These are phyloP conservation scores for Limanda limanda DNA, from an alignment of 2,113 vertebrate species.

Conservation along the genomic window DNA sequence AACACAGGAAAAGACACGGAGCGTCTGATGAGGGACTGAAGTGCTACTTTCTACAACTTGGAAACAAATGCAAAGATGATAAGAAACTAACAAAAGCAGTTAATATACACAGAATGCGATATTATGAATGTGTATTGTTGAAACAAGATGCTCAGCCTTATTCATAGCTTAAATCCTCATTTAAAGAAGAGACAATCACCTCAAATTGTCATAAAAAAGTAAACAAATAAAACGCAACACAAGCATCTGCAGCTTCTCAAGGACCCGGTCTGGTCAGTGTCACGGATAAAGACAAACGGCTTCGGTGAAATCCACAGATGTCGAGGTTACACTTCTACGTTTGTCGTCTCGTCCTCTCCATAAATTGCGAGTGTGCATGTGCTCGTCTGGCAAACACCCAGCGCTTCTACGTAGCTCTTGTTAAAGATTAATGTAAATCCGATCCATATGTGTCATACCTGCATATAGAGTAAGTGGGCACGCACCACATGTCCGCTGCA, in stretches of 20 bases:
- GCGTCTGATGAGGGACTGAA: slow-evolving; percentile 9
- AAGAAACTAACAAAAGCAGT: neutral
- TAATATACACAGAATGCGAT: no score
- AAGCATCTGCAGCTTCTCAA: neutral
- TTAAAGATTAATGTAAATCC: slow-evolving; percentile 63
- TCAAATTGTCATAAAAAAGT: no score
- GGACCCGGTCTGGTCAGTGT: neutral
- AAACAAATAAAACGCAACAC: no score
- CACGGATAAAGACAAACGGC: neutral
- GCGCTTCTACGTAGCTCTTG: slow-evolving; percentile 13
- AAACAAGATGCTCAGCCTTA: no score
- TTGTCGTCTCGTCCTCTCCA: neutral
- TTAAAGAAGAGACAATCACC: no score
- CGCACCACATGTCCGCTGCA: slow-evolving; percentile 63
- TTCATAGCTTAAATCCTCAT: no score
- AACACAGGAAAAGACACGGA: slow-evolving; percentile 23
- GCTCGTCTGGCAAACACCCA: slow-evolving; percentile 35
- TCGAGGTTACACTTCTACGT: neutral
- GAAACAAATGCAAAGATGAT: neutral
- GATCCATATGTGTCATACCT: slow-evolving; percentile 63
- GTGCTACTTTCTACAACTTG: neutral
- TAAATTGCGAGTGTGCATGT: slow-evolving; percentile 4
- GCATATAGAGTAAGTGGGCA: slow-evolving; percentile 47
- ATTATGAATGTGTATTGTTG: no score
- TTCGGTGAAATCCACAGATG: neutral